Base-by-base conservation (phyloP, 2,888 invertebrate species). In the Orgyia antiqua region DNA sequence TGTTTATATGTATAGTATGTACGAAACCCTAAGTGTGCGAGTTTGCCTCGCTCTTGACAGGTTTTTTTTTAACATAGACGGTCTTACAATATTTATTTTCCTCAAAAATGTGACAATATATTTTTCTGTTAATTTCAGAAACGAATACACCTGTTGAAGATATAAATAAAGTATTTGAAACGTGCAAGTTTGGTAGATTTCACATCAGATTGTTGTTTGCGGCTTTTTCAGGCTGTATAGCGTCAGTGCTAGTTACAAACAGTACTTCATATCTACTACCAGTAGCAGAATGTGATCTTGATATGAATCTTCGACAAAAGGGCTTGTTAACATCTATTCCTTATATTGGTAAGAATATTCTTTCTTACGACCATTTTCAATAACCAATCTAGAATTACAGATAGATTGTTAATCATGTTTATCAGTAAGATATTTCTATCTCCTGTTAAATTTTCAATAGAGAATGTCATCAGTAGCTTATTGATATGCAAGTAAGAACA, bases 201-300 rank as follows among this genome's bases (percentile, higher is more conserved):
- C 76, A 79, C 29, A 33, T 73, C 0, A 61, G 58, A 8, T 38
- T 77, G 26, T 39, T 78, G 1, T 39, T 45, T 1, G 52, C 66
- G 0, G 35, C 61, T 0, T 65, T 78, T 13, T 28, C 69, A 0
- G 74, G 68, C 0, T 40, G 53, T 12, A 44, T 65, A 0, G 56
- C 67, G 6, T 61, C 63, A 4, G 50, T 66, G 0, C 33, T 68
- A 1, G 66, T 76, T 0, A 67, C 66, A 1, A 57, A 52, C 13
- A 60, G 62, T 2, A 66, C 69, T 0, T 59, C 79, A 0, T 79
- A 64, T 15, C 38, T 79, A 1, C 45, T 78, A 10, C 71, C 77
- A 0, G 55, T 51, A 2, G 77, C 77, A 0, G 78, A 79, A 40
- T 79, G 79, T 13, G 77, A 79, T 24, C 40, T 79, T 4, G 39